Base-by-base conservation (phyloP, 1,140 invertebrate genomes). In the Lysiphlebus fabarum region DNA sequence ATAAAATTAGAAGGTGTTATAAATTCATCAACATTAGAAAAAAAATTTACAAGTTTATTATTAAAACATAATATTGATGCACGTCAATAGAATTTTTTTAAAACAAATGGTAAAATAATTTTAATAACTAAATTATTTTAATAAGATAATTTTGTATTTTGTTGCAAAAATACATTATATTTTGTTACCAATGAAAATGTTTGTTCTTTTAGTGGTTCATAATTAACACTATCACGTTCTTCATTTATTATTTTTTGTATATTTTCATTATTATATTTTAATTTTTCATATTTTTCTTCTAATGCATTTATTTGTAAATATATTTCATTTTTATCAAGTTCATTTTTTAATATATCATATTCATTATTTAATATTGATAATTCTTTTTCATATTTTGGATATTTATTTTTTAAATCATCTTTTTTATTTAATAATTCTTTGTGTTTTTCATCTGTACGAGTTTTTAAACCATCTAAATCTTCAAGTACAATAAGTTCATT, bases 1-100 rank as follows among this genome's bases (percentile, higher is more conserved):
- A 80, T 85, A 74, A 67, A 79, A 60, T 74, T 76, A 40, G 65
- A 67, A 10, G 73, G 81, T 57, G 62, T 80, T 26, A 61, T 62
- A 6, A 73, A 76, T 0, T 75, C 72, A 3, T 62, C 74, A 58
- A 69, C 71, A 47, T 80, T 82, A 45, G 55, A 77, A 7, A 63
- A 63, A 36, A 75, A 70, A 10, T 56, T 80, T 3, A 65, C 62
- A 43, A 69, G 69, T 0, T 63, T 79, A 5, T 69, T 78, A 26
- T 8, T 12, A 33, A 42, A 4, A n/a, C 37, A 60, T 41, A 55
- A 60, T 10, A 34, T 55, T 38, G 37, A 14, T 12, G 9, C 49
- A 42, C 53, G 53, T 12, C 36, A 42, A 11, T 38, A 53, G 17
- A 34, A 51, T 8, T 5, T 40, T 5, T 40, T 4, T 37, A 53